Evolutionary conservation across 2,113 vertebrate species (phyloP), one percentile per base, ranked within the genome.

Genomic region (Pogona vitticeps): DNA sequence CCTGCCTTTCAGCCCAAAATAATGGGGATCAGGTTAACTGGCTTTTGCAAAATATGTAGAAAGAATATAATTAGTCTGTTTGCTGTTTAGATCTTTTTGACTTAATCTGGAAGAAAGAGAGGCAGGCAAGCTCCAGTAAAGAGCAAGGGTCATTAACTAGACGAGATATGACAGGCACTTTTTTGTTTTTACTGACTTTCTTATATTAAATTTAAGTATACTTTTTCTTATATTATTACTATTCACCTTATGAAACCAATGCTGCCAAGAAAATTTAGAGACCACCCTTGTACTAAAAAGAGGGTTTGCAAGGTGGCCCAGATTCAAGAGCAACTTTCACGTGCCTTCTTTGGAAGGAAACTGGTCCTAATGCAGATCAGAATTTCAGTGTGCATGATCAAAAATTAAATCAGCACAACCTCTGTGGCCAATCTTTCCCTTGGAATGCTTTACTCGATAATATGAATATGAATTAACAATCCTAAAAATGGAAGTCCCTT

Each of bases 61-160:
- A 83, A 68, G 38, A 63, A 63, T 63, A 63, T 5, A 6, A 21
- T 63, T 21, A 68, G 78, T 80, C 76, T 12, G 1, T 9, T 80
- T 52, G 65, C 33, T 56, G 88, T 42, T 87, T 85, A 71, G 33
- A 56, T 78, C 88, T 88, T 42, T 89, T 42, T 65, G 84, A 92
- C 1, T 70, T 31, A 36, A 28, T 26, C 31, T 40, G 46, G 67
- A 68, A 81, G 33, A 26, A 65, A 67, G 38, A 80, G 33, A 13
- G 40, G 38, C 8, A 59, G 61, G 17, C 63, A 81, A 68, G 40
- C n/a, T 56, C 65, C 67, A 82, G 33, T 52, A 82, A 14, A 82
- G 80, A 82, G 52, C 28, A 82, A 46, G 17, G 28, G 14, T 70
- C 77, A 76, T 65, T 80, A 80, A 65, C 18, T 42, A 33, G 63